Evolutionary conservation across 1,140 invertebrate genomes (phyloP), one percentile per base, ranked within the genome.

Genomic region (Drosophila trapezifrons): DNA sequence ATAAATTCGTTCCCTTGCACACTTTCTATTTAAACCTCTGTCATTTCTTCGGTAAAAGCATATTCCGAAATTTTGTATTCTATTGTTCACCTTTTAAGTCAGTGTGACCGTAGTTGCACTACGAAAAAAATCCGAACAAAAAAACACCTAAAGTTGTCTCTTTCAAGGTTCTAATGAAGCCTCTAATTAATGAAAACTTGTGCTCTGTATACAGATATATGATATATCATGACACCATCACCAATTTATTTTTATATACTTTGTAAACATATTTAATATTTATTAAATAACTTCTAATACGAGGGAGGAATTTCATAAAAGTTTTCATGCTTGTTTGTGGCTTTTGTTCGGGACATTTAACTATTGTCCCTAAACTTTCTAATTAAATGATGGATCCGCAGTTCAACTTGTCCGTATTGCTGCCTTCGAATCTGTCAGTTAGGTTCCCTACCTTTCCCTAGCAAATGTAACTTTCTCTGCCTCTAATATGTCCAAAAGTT

Each of bases 401-500:
- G 40, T 18, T 18, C 63, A 59, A 47, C 13, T 38, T 22, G 13
- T 32, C 13, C 17, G 4, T 3, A 22, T 25, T 45, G 22, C 17
- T 46, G 7, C 4, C 49, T 49, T 32, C 25, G 13, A 47, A n/a
- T 18, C 27, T 22, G 32, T 35, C 27, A 20, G 12, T 52, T 15
- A 15, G 49, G 13, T 7, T 32, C n/a, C 27, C 8, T 3, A 20
- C 15, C 42, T 22, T 47, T 0, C 4, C 7, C 25, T n/a, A 20
- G 4, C 32, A 15, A 25, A 35, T n/a, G 22, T 18, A 58, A 72
- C 66, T 72, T 72, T 72, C 6, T 35, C 5, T 37, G 35, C 52
- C 52, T 57, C 43, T 58, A 58, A 72, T 72, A 71, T 72, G 69
- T 15, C 66, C 52, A 17, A 66, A 71, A 71, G 29, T 76, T 76